Conservation (phyloP, 2,113 vertebrate genomes). For the Ceyx margarethae region DNA sequence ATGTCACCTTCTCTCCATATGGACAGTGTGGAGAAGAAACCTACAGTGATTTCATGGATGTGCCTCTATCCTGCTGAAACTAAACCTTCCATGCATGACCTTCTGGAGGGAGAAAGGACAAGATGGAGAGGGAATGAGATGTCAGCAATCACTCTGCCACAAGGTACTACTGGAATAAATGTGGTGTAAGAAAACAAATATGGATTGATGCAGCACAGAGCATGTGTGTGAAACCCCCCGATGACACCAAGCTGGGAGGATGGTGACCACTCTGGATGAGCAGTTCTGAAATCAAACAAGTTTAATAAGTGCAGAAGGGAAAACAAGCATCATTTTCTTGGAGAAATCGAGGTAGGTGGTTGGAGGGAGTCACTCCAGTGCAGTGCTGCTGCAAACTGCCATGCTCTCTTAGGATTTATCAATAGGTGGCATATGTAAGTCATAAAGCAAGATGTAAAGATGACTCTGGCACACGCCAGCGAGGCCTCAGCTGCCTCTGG, state of each 20-base stretch:
- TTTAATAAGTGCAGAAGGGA: background rate
- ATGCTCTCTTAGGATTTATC: conserved; percentile 66
- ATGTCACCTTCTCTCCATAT: background rate
- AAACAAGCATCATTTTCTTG: background rate
- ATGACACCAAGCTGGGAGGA: background rate
- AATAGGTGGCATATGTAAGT: conserved; percentile 70
- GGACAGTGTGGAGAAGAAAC: background rate
- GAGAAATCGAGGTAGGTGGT: background rate
- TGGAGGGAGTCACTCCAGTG: background rate
- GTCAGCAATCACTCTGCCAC: background rate
- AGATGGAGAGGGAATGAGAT: background rate
- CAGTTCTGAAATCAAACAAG: background rate
- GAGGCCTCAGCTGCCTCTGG: background rate
- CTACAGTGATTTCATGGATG: background rate
- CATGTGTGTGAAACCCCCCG: background rate
- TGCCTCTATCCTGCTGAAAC: background rate
- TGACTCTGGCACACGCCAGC: background rate
- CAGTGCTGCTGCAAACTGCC: background rate
- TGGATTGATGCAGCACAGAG: background rate
- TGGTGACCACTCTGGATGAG: background rate
- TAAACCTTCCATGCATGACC: accelerated
- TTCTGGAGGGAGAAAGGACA: background rate
- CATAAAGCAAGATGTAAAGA: background rate
- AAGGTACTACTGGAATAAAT: background rate
- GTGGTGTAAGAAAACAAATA: background rate